These are phyloP conservation scores for Cololabis saira DNA, from an alignment of 2,113 vertebrate species.

Conservation along the genomic window DNA sequence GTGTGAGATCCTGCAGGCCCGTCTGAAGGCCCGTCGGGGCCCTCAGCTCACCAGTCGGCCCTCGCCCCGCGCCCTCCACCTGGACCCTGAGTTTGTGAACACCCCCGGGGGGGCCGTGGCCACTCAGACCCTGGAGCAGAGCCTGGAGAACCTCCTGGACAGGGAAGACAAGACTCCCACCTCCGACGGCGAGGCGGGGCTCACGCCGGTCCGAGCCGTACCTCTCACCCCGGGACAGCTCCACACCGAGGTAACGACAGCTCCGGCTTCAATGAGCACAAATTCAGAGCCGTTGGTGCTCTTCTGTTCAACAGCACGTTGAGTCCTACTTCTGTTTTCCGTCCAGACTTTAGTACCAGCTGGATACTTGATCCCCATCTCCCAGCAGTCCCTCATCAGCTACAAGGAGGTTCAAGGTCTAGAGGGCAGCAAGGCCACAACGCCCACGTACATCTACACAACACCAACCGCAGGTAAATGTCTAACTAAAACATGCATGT, in stretches of 20 bases:
- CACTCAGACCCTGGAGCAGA: slow-evolving; percentile 71
- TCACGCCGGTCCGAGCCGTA: slow-evolving; percentile 69
- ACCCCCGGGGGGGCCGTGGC: slow-evolving; percentile 52
- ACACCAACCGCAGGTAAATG: slow-evolving; percentile 85
- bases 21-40: slow-evolving; percentile 66
- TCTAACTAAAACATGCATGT: background rate
- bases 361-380: slow-evolving; percentile 91
- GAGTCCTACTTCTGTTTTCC: slow-evolving; percentile 13
- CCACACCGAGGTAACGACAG: slow-evolving; percentile 68
- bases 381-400: slow-evolving; percentile 82
- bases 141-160: slow-evolving; percentile 76
- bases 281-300: background rate
- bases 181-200: slow-evolving; percentile 58
- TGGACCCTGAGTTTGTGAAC: slow-evolving; percentile 73
- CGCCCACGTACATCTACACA: slow-evolving; percentile 83
- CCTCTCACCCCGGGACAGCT: slow-evolving; percentile 67
- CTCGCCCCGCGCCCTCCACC: slow-evolving; percentile 76
- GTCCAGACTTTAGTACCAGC: slow-evolving; percentile 88
- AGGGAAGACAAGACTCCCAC: slow-evolving; percentile 59
- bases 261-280: background rate
- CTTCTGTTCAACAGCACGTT: background rate
- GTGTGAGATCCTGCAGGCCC: slow-evolving; percentile 73
- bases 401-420: slow-evolving; percentile 71
- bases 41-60: slow-evolving; percentile 45
- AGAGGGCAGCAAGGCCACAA: slow-evolving; percentile 73